phyloP scores from a whole-genome alignment of 1,140 invertebrate species.

The Eriocheir sinensis region DNA sequence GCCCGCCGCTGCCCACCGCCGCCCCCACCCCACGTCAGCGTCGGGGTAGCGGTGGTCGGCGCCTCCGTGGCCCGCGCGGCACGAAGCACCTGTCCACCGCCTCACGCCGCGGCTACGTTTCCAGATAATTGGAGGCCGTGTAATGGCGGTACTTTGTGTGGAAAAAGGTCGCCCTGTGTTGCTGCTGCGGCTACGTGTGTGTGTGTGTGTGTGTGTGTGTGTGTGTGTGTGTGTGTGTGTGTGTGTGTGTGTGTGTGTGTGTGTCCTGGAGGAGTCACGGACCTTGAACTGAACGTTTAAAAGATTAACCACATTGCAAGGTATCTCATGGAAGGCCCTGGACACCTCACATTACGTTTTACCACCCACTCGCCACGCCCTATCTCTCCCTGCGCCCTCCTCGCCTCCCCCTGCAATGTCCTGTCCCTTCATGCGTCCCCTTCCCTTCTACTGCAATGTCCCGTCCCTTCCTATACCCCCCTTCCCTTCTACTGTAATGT shows the following conservation, averaged over 20 bases:
- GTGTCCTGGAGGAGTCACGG: neutral
- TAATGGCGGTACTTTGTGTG: neutral
- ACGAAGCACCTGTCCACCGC: neutral
- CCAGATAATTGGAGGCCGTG: conserved; percentile 11
- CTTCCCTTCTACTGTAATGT: too few relatives aligned
- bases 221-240: conserved; percentile 44
- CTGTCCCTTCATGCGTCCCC: too few relatives aligned
- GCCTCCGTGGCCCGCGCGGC: neutral
- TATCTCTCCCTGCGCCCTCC: too few relatives aligned
- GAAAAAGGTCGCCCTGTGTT: neutral
- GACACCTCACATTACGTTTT: neutral
- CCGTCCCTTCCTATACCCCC: too few relatives aligned
- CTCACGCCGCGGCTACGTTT: neutral
- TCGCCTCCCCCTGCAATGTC: too few relatives aligned
- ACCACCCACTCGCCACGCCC: neutral
- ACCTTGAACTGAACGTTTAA: neutral
- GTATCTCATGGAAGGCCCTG: neutral
- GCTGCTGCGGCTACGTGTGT: neutral
- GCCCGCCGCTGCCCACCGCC: neutral
- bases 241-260: conserved; percentile 41
- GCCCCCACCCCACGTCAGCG: neutral
- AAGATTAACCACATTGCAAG: neutral
- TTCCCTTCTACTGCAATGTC: too few relatives aligned
- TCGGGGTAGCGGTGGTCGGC: neutral
- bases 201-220: conserved; percentile 26